phyloP scores from a whole-genome alignment of 1,140 invertebrate species.

The Drosophila nasuta region DNA sequence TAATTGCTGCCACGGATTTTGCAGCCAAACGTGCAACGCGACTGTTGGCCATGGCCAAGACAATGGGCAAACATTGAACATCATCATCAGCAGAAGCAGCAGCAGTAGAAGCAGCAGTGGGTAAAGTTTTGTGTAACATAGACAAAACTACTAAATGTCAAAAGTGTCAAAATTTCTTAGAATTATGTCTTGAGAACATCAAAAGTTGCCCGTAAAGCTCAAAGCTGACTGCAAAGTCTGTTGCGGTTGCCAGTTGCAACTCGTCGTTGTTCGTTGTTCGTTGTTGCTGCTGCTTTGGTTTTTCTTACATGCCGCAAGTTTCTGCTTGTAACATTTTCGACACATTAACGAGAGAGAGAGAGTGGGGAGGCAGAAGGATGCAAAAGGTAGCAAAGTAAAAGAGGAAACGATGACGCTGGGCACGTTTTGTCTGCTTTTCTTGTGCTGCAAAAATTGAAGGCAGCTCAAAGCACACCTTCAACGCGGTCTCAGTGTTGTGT shows the following conservation, averaged over 20 bases:
- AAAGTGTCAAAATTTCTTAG: conserved; percentile 80
- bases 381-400: conserved; percentile 2
- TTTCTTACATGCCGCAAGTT: conserved; percentile 74
- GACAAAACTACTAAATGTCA: conserved; percentile 83
- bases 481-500: background rate
- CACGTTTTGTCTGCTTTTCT: conserved; percentile 27
- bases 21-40: conserved; percentile 14
- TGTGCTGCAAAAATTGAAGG: conserved; percentile 24
- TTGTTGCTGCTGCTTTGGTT: conserved; percentile 32
- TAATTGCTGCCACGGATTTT: conserved; percentile 76
- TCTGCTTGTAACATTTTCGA: conserved; percentile 78
- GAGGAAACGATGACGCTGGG: conserved; percentile 7
- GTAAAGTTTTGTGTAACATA: conserved; percentile 54
- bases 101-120: background rate
- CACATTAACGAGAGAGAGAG: conserved; percentile 62
- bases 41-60: conserved; percentile 45
- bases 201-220: conserved; percentile 65
- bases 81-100: conserved; percentile 2
- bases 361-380: background rate
- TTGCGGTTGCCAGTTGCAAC: conserved; percentile 35
- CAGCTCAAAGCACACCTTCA: conserved; percentile 36
- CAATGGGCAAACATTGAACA: conserved; percentile 53
- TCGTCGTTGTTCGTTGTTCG: conserved; percentile 29
- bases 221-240: conserved; percentile 18
- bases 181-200: conserved; percentile 82